Conservation (phyloP, 2,888 invertebrate genomes). For the Oxystoma pomonae region DNA sequence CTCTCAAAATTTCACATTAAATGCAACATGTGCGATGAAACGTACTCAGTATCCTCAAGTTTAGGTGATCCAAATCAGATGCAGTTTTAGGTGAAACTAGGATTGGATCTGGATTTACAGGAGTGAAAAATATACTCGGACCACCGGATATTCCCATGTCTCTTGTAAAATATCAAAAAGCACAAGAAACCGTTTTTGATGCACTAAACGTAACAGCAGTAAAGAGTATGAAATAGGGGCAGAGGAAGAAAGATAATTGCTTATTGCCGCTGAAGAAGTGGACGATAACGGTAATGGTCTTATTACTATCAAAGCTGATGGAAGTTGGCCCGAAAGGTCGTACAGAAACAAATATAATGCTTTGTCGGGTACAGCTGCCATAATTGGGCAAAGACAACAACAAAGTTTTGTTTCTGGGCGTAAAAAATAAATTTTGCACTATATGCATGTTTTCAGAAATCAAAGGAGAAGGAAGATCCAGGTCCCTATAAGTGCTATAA, state of each 20-base stretch:
- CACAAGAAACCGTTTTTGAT: background rate
- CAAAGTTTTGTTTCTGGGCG: background rate
- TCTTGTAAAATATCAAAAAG: background rate
- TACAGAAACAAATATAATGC: background rate
- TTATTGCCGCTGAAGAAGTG: background rate
- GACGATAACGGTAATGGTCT: background rate
- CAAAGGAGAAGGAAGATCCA: background rate
- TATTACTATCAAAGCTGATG: background rate
- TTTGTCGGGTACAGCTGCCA: background rate
- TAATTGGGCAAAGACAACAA: background rate
- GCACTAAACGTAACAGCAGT: background rate
- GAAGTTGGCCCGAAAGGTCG: background rate
- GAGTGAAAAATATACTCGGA: background rate
- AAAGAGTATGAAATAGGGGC: background rate
- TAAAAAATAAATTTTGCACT: background rate
- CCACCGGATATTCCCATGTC: background rate
- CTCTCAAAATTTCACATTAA: no score
- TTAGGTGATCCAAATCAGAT: background rate
- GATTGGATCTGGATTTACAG: background rate
- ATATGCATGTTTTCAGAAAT: background rate
- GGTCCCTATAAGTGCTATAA: background rate
- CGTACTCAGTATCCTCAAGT: background rate
- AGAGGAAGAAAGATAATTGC: background rate
- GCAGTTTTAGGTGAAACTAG: background rate
- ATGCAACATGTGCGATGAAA: background rate